Evolutionary conservation across 2,797 vertebrate species (phyloP).

Genomic region (Dipus sagitta): DNA sequence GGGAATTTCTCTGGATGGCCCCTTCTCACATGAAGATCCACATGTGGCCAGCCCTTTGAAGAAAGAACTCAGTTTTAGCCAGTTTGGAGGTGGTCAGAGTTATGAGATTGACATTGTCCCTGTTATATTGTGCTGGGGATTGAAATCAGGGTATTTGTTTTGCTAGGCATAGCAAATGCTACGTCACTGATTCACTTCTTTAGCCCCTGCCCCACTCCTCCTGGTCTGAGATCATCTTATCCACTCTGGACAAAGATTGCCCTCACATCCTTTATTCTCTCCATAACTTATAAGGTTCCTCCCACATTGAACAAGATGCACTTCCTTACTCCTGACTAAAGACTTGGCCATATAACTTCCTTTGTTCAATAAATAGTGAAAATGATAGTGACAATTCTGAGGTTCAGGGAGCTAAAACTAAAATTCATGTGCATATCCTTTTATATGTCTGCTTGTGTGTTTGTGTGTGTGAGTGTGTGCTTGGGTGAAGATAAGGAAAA

Average conservation of each 20-base stretch:
- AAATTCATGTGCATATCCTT: neutral
- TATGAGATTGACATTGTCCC: no score
- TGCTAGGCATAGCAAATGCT: neutral
- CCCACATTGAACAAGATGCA: neutral
- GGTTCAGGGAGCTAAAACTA: neutral
- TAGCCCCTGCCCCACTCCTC: neutral
- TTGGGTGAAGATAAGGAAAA: neutral
- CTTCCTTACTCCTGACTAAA: neutral
- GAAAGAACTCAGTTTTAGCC: no score
- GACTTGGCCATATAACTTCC: neutral
- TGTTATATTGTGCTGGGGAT: no score
- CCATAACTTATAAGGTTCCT: fast-evolving
- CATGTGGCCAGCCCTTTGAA: no score
- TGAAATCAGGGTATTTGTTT: neutral
- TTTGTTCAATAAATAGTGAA: neutral
- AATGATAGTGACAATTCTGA: neutral
- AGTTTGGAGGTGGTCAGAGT: no score
- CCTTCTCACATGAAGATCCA: no score
- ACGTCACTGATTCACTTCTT: neutral
- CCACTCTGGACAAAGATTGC: no score
- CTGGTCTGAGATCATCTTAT: neutral
- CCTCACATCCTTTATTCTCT: neutral
- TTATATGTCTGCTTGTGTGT: neutral
- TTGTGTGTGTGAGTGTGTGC: neutral
- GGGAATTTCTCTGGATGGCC: no score